Evolutionary conservation across 2,888 invertebrate genomes (phyloP), one percentile per base, ranked within the genome.

Genomic region (Lycophotia porphyrea): DNA sequence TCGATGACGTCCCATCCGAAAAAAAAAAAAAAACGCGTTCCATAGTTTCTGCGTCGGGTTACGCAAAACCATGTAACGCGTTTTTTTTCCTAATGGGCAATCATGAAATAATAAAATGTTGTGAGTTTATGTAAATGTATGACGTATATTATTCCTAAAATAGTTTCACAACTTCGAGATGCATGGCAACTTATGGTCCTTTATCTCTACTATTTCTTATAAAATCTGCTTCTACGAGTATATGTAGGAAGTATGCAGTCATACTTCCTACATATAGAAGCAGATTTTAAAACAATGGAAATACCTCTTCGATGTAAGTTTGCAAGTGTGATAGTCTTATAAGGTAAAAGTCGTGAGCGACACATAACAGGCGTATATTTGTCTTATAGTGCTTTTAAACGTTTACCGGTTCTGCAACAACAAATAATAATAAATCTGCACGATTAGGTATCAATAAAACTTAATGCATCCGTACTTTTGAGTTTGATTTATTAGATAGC

Each of bases 401-500:
- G 5, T 39, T 49, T 27, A 36, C 31, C 5, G 31, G 21, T 64
- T 64, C 8, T 49, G 47, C 39, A 11, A 65, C 5, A 58, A 27
- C 24, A 79, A 71, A 58, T 71, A 58, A 9, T 39, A 80, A 58
- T 58, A 64, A 36, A 60, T 44, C 5, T 13, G 18, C 39, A 31
- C 52, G 52, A 52, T 63, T 67, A 27, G 4, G 5, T 24, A 52
- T 15, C 36, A 44, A 66, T 74, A 55, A 67, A 74, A 81, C 2
- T 55, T 36, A 65, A 81, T 81, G 24, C 21, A 81, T 69, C 82
- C 79, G 67, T 55, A 18, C 27, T 55, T 42, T 39, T 15, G 13
- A 49, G 15, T 24, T 78, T 78, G 8, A 60, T 49, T 63, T 69
- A 69, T 63, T 68, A 3, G 0, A 9, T 31, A 31, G n/a, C 36